Conservation (phyloP, 2,797 vertebrate genomes). For the Anguilla megastoma region DNA sequence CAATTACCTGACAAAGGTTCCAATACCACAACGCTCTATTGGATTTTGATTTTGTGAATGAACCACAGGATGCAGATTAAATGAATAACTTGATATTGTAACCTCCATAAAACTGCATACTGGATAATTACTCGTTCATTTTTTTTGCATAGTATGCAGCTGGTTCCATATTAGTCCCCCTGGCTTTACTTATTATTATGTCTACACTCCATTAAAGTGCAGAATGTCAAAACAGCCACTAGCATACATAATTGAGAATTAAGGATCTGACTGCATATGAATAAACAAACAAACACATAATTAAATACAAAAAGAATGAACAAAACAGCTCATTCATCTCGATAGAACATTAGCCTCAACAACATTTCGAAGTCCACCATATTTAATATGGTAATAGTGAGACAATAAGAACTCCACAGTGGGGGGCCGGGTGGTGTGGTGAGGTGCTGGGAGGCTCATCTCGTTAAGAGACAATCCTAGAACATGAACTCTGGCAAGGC, state of each 20-base stretch:
- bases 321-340: neutral
- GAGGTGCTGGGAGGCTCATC: neutral
- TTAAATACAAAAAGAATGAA: neutral
- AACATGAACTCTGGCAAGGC: neutral
- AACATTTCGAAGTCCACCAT: neutral
- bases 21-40: neutral
- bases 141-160: neutral
- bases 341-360: neutral
- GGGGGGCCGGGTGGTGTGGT: neutral
- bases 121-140: neutral
- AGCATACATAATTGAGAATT: neutral
- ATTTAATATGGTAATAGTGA: neutral
- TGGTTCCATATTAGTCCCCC: neutral
- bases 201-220: neutral
- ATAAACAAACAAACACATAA: neutral
- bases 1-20: neutral
- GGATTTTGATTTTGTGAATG: neutral
- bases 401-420: neutral
- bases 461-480: neutral
- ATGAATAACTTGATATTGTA: neutral
- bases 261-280: neutral
- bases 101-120: neutral
- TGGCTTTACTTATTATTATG: constrained; percentile 1
- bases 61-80: neutral
- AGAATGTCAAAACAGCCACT: neutral